Percentiles rank a stretch among this genome's conserved stretches.
Evolutionary conservation across 2,888 invertebrate species (phyloP).

Genomic region (Mythimna pallens): DNA sequence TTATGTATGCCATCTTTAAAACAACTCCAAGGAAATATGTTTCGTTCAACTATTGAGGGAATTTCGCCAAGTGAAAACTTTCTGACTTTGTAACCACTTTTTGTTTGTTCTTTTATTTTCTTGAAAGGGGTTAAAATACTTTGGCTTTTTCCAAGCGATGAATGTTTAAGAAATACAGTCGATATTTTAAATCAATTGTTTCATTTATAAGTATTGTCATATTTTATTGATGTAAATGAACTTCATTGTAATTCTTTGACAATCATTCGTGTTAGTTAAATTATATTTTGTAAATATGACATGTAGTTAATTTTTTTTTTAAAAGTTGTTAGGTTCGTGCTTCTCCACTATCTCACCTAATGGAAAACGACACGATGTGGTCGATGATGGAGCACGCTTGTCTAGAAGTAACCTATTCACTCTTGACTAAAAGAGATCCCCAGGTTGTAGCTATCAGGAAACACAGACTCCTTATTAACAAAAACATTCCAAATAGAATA

Average conservation of each 20-base stretch:
- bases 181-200: constrained; percentile 1
- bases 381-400: too few relatives aligned
- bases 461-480: neutral
- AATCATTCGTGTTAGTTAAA: neutral
- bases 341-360: too few relatives aligned
- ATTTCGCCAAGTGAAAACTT: constrained; percentile 47
- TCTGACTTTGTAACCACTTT: constrained; percentile 47
- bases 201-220: constrained; percentile 1
- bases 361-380: too few relatives aligned
- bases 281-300: too few relatives aligned
- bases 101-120: constrained; percentile 29
- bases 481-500: constrained; percentile 1
- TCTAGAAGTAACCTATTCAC: too few relatives aligned
- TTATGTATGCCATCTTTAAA: constrained; percentile 77
- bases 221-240: constrained; percentile 7
- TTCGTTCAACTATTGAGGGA: constrained; percentile 64
- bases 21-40: constrained; percentile 72
- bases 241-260: neutral
- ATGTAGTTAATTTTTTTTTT: too few relatives aligned
- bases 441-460: neutral
- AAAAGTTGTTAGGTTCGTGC: too few relatives aligned
- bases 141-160: constrained; percentile 9
- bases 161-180: constrained; percentile 19
- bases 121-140: constrained; percentile 31
- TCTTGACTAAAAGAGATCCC: neutral